These are phyloP conservation scores for Rhingia rostrata DNA, from an alignment of 2,888 invertebrate genomes.

Conservation along the genomic window DNA sequence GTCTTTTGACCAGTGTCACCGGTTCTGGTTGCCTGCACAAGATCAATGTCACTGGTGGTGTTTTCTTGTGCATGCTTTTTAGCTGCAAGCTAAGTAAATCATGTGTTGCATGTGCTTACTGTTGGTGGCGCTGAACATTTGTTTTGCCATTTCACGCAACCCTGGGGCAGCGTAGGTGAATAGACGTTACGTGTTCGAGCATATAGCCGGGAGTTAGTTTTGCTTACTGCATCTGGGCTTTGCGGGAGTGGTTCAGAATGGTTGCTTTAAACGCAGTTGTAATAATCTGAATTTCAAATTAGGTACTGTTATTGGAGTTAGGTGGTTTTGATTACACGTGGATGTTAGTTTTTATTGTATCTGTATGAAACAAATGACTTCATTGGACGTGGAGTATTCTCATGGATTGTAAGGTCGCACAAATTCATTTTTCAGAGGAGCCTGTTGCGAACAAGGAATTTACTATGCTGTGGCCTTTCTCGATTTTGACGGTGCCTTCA, in stretches of 20 bases:
- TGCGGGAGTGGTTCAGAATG: slow-evolving; percentile 43
- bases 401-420: too few species aligned
- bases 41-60: slow-evolving; percentile 66
- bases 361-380: too few species aligned
- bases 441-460: too few species aligned
- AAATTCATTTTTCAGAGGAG: too few species aligned
- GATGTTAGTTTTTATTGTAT: too few species aligned
- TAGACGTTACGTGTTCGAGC: slow-evolving; percentile 13
- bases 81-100: slow-evolving; percentile 32
- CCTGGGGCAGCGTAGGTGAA: slow-evolving; percentile 20
- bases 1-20: slow-evolving; percentile 72
- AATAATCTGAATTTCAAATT: background rate
- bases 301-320: background rate
- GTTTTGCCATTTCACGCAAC: slow-evolving; percentile 36
- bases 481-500: too few species aligned
- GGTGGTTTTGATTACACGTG: too few species aligned
- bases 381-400: too few species aligned
- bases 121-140: slow-evolving; percentile 40
- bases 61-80: background rate
- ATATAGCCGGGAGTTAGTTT: slow-evolving; percentile 3
- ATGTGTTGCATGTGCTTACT: slow-evolving; percentile 17
- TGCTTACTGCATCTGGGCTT: slow-evolving; percentile 52
- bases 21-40: slow-evolving; percentile 67
- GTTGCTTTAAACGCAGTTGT: background rate
- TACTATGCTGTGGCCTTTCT: too few species aligned